Base-by-base conservation (phyloP, 64 coral and sea anemone species). In the Trachythela sp. region DNA sequence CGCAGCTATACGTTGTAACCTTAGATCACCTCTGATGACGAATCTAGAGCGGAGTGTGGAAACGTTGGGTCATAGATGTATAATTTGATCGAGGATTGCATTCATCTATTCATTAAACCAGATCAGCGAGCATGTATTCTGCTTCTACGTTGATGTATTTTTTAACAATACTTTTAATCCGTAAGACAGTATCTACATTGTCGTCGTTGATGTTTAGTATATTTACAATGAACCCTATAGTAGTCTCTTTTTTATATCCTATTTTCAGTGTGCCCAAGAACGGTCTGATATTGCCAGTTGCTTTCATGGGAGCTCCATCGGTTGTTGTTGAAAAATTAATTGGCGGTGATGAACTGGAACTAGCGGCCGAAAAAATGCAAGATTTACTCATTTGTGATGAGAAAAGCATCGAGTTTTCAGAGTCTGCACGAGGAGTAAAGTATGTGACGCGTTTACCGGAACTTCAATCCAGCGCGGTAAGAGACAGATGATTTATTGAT, bases 231-330 rank as follows among this genome's bases (percentile, higher is more conserved):
- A 37, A 30, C 75, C 33, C 30, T n/a, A 34, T 80, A 36, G 27
- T 80, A 0, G 1, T 39, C 15, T 30, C 31, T 39, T 10, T 37
- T 2, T 80, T 3, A 38, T 10, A 34, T 37, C 20, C 31, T 39
- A 36, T 77, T 80, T 39, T 5, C 9, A 80, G 75, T 80, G 0
- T 80, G 8, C 75, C 75, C 32, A 80, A 80, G 8, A 88, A 32
- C 22, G 95, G 88, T 5, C 51, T 35, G 22, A 93, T 94, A 32
- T 35, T 31, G 31, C 38, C 83, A 30, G 86, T 92, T 6, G 93
- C 93, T 24, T 91, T 87, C 48, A 98, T 98, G 95, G 95, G 95
- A 80, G 95, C 95, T 36, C 95, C 95, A 39, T 87, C 87, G 10
- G 92, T 98, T 80, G 20, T 86, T 0, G 38, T 91, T 36, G 95